Conservation (phyloP, 1,140 invertebrate genomes). For the Stratiolaelaps scimitus region DNA sequence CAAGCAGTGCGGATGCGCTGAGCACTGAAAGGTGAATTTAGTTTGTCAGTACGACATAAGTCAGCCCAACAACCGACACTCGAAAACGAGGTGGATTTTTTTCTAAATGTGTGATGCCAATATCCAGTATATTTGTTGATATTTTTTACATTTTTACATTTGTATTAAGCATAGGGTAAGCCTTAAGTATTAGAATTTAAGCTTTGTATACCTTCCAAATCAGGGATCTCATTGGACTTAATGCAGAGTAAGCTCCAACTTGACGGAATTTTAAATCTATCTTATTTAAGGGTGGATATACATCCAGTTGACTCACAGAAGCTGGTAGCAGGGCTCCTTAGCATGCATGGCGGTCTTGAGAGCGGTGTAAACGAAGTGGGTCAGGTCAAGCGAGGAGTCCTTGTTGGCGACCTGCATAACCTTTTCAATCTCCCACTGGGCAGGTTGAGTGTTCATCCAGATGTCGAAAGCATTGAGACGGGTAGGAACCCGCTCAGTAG, state of each 20-base stretch:
- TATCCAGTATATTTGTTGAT: too few species aligned
- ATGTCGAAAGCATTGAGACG: conserved; percentile 21
- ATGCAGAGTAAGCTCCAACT: too few species aligned
- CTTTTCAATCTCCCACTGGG: conserved; percentile 22
- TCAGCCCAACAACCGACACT: too few species aligned
- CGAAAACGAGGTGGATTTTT: too few species aligned
- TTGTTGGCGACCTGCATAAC: conserved; percentile 25
- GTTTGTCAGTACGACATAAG: too few species aligned
- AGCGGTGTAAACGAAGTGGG: conserved; percentile 10
- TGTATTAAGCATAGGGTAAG: too few species aligned
- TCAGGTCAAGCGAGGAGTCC: conserved; percentile 16
- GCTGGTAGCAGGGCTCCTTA: conserved; percentile 25
- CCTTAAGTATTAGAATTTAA: too few species aligned
- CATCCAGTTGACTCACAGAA: not conserved
- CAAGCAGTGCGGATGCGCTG: conserved; percentile 23
- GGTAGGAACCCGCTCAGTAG: conserved; percentile 19
- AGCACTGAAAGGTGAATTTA: not conserved
- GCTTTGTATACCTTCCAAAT: too few species aligned
- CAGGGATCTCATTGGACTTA: too few species aligned
- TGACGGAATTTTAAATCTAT: not conserved
- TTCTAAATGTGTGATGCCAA: too few species aligned
- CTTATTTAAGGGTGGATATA: too few species aligned
- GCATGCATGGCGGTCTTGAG: conserved; percentile 26
- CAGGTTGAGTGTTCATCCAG: conserved; percentile 28
- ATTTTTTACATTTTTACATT: too few species aligned